Evolutionary conservation across 2,888 invertebrate species (phyloP).

Genomic region (Noctua janthina): DNA sequence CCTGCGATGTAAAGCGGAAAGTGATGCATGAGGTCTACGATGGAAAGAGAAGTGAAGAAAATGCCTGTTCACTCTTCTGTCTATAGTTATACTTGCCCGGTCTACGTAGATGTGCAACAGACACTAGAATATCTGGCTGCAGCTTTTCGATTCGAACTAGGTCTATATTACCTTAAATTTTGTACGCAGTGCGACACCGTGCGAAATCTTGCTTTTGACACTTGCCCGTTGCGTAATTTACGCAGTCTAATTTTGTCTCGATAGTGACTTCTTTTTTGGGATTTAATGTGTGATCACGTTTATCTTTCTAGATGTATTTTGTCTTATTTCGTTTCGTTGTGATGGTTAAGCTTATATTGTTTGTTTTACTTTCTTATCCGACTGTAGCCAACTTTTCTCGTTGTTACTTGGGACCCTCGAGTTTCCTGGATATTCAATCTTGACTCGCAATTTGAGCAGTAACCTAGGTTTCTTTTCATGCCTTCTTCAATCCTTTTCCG

Average conservation of each 20-base stretch:
- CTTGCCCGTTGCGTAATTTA: constrained; percentile 34
- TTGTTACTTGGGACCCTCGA: neutral
- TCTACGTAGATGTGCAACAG: neutral
- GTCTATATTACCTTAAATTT: constrained; percentile 4
- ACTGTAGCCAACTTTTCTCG: neutral
- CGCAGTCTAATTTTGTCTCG: constrained; percentile 13
- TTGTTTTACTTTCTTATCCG: neutral
- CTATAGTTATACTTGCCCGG: neutral
- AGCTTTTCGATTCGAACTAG: neutral
- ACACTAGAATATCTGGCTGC: neutral
- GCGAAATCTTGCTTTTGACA: constrained; percentile 19
- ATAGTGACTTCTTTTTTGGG: neutral
- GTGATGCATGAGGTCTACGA: neutral
- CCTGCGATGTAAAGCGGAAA: neutral
- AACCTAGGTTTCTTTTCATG: neutral
- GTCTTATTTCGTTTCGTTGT: neutral
- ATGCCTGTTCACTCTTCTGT: neutral
- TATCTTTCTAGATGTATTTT: neutral
- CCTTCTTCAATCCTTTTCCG: neutral
- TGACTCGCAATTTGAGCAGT: neutral
- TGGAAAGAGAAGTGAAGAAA: neutral
- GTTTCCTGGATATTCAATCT: neutral
- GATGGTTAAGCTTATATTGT: neutral
- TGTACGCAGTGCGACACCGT: constrained; percentile 47
- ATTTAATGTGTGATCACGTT: neutral